Percentiles rank a stretch among this genome's conserved stretches.
Conservation (phyloP, 2,888 invertebrate species). For the Tetramorium bicarinatum region DNA sequence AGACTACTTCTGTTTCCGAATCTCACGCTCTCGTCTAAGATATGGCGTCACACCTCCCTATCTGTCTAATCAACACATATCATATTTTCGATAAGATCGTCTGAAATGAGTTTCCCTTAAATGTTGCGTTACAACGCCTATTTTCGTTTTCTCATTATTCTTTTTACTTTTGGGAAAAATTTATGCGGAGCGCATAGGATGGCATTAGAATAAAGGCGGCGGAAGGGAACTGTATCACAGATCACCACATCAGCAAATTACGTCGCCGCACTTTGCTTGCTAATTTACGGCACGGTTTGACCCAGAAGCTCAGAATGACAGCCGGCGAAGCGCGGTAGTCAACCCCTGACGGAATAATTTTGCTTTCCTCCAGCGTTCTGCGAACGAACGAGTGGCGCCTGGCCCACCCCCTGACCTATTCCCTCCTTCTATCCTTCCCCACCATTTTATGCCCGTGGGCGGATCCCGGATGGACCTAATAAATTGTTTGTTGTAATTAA, state of each 20-base stretch:
- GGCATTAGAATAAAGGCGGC: background rate
- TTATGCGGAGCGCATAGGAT: background rate
- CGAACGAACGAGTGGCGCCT: slow-evolving; percentile 59
- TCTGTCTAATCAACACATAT: slow-evolving; percentile 44
- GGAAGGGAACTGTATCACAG: background rate
- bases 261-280: slow-evolving; percentile 1
- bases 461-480: slow-evolving; percentile 85
- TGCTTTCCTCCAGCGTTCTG: slow-evolving; percentile 66
- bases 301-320: slow-evolving; percentile 51
- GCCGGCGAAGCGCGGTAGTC: slow-evolving; percentile 29
- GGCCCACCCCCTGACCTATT: slow-evolving; percentile 46
- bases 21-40: slow-evolving; percentile 72
- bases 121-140: background rate
- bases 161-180: background rate
- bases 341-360: slow-evolving; percentile 60
- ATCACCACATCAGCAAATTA: slow-evolving; percentile 11
- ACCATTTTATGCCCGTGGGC: slow-evolving; percentile 77
- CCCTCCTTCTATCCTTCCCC: slow-evolving; percentile 60
- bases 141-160: background rate
- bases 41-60: slow-evolving; percentile 52
- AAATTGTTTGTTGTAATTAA: slow-evolving; percentile 87
- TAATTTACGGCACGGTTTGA: slow-evolving; percentile 46
- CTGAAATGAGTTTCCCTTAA: slow-evolving; percentile 4
- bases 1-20: slow-evolving; percentile 57
- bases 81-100: background rate